These are phyloP conservation scores for Nowickia ferox DNA, from an alignment of 2,888 invertebrate species.

Conservation along the genomic window DNA sequence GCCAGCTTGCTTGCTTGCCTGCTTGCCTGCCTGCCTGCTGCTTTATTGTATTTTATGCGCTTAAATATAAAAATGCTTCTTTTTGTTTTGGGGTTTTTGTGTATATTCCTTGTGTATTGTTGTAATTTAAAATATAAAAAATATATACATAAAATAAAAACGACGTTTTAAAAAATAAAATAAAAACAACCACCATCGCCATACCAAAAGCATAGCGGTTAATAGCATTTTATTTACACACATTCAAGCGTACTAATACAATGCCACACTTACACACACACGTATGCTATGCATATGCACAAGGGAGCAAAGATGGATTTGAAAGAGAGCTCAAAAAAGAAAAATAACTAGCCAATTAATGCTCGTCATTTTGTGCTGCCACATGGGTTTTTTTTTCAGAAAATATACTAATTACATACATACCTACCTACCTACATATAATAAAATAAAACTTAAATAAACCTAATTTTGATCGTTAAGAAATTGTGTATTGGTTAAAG, in stretches of 20 bases:
- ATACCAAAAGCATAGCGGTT: slow-evolving; percentile 60
- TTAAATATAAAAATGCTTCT: slow-evolving; percentile 60
- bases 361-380: slow-evolving; percentile 38
- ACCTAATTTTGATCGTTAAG: too few relatives aligned
- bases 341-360: slow-evolving; percentile 37
- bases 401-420: background rate
- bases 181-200: slow-evolving; percentile 61
- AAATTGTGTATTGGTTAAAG: too few relatives aligned
- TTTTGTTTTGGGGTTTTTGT: slow-evolving; percentile 37
- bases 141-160: slow-evolving; percentile 36
- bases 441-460: too few relatives aligned
- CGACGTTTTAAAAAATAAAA: slow-evolving; percentile 50
- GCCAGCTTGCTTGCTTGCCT: background rate
- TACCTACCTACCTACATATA: background rate
- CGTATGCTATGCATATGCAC: background rate
- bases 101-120: slow-evolving; percentile 36
- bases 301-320: slow-evolving; percentile 42
- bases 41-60: slow-evolving; percentile 37
- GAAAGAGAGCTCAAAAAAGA: slow-evolving; percentile 56
- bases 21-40: slow-evolving; percentile 7
- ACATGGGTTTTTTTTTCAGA: slow-evolving; percentile 3
- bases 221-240: slow-evolving; percentile 52
- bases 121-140: slow-evolving; percentile 65
- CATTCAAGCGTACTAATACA: background rate
- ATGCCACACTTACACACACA: slow-evolving; percentile 16